Percentiles rank a stretch among this genome's conserved stretches.
phyloP scores from a whole-genome alignment of 2,888 invertebrate species.

The Pandemis heparana region DNA sequence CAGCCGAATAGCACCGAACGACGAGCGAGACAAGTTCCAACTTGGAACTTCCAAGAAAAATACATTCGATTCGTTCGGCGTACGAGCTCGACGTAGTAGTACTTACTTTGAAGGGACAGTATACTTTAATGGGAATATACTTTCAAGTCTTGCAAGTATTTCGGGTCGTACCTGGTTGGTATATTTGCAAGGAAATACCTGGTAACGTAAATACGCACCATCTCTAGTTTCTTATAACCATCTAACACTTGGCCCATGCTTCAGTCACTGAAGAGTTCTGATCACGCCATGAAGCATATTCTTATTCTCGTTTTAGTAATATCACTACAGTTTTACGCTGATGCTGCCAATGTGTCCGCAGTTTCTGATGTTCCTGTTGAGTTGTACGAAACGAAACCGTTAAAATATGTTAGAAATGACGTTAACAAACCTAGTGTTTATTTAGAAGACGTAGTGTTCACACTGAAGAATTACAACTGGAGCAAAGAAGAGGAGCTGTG shows the following conservation, averaged over 20 bases:
- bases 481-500: constrained; percentile 67
- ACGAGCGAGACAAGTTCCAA: too few species aligned
- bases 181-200: too few species aligned
- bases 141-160: too few species aligned
- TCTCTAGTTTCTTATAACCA: constrained; percentile 61
- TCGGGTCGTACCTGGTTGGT: too few species aligned
- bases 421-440: constrained; percentile 58
- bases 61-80: too few species aligned
- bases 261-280: constrained; percentile 54
- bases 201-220: too few species aligned
- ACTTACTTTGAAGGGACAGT: too few species aligned
- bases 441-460: constrained; percentile 73
- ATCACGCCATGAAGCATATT: constrained; percentile 58
- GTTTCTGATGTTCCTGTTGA: neutral
- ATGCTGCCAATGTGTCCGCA: constrained; percentile 43
- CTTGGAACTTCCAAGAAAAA: too few species aligned
- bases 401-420: constrained; percentile 7
- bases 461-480: constrained; percentile 72
- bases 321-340: constrained; percentile 31
- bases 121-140: too few species aligned
- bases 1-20: too few species aligned
- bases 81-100: too few species aligned
- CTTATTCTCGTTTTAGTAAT: constrained; percentile 45
- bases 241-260: constrained; percentile 49
- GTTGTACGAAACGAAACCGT: neutral